These are phyloP conservation scores for Xestia ashworthii DNA, from an alignment of 2,888 invertebrate genomes.

Conservation along the genomic window DNA sequence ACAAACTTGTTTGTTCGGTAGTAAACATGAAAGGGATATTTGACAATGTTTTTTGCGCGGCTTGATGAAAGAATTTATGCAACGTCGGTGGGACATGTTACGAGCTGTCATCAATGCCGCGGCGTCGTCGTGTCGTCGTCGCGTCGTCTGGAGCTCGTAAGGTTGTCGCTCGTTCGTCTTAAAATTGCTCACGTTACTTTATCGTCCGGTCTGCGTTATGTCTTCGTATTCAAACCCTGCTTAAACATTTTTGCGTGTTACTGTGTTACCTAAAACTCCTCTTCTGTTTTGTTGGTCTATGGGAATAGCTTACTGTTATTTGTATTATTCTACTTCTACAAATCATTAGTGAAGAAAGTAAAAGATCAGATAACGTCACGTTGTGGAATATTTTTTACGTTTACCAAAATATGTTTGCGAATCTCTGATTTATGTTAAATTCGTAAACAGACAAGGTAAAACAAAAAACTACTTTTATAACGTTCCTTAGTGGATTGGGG, in stretches of 20 bases:
- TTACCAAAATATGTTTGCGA: background rate
- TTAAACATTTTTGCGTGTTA: background rate
- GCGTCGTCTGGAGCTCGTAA: constrained; percentile 18
- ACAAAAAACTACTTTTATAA: background rate
- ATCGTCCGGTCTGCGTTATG: constrained; percentile 14
- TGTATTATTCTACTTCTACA: background rate
- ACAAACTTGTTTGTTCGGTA: constrained; percentile 63
- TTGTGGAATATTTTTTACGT: background rate
- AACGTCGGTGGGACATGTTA: constrained; percentile 54
- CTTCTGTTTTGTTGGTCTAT: background rate
- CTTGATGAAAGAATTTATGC: constrained; percentile 65
- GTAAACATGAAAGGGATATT: constrained; percentile 60
- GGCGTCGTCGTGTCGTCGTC: background rate
- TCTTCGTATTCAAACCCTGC: background rate
- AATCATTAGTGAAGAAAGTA: background rate
- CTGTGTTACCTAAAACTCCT: background rate
- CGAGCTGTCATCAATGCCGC: constrained; percentile 55
- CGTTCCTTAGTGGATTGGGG: background rate
- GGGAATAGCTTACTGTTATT: background rate
- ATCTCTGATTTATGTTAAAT: background rate
- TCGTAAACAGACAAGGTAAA: background rate
- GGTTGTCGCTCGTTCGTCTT: constrained; percentile 3
- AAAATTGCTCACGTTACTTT: constrained; percentile 35
- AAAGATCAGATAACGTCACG: background rate
- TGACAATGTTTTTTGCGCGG: constrained; percentile 53